These are phyloP conservation scores for Drosophila virilis DNA, from an alignment of 1,140 invertebrate genomes.

Conservation along the genomic window DNA sequence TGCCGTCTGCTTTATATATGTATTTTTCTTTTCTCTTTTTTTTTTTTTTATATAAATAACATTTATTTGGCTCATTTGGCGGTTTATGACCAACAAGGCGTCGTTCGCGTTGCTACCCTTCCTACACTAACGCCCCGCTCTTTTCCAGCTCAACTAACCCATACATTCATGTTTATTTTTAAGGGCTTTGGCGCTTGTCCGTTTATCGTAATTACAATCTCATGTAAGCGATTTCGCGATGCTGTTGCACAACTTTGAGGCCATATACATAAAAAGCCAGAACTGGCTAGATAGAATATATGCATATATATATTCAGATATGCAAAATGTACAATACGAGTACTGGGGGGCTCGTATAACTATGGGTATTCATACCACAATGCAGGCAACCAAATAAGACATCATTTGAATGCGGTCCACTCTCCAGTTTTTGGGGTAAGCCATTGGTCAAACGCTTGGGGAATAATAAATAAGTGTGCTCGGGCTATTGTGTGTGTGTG, in stretches of 20 bases:
- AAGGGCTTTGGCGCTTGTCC: slow-evolving; percentile 54
- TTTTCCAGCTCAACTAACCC: slow-evolving; percentile 8
- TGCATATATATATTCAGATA: slow-evolving; percentile 35
- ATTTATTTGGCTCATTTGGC: slow-evolving; percentile 82
- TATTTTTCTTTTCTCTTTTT: slow-evolving; percentile 23
- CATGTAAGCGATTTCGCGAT: slow-evolving; percentile 79
- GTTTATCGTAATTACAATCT: slow-evolving; percentile 82
- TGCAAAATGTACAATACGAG: slow-evolving; percentile 7
- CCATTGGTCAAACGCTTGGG: slow-evolving; percentile 77
- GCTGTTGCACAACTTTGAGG: slow-evolving; percentile 76
- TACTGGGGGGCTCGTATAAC: slow-evolving; percentile 25
- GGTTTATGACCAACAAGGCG: slow-evolving; percentile 69
- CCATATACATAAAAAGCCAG: slow-evolving; percentile 62
- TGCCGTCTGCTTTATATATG: slow-evolving; percentile 43
- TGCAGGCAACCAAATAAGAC: slow-evolving; percentile 78
- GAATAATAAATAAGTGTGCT: slow-evolving; percentile 78
- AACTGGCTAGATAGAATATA: not conserved
- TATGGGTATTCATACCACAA: slow-evolving; percentile 56
- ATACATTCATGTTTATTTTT: slow-evolving; percentile 58
- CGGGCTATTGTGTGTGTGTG: slow-evolving; percentile 24
- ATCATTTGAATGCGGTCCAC: slow-evolving; percentile 75
- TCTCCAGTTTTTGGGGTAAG: slow-evolving; percentile 62
- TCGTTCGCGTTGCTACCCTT: slow-evolving; percentile 8
- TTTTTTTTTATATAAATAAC: slow-evolving; percentile 66
- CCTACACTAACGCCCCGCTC: not conserved